Evolutionary conservation across 2,797 vertebrate species (phyloP).

Genomic region (Gambelia wislizenii): DNA sequence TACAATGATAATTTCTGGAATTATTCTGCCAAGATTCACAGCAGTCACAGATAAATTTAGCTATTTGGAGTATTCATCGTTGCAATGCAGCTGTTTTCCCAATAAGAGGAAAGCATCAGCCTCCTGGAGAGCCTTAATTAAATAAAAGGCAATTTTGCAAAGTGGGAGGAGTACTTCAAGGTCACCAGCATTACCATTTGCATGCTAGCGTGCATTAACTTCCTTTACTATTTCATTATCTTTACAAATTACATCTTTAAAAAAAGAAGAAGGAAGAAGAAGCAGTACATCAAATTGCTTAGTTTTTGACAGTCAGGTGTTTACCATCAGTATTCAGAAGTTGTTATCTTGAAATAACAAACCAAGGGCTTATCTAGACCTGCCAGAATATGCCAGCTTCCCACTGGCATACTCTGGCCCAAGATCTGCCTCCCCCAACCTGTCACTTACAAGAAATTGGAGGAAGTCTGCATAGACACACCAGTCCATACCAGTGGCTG

Average conservation of each 20-base stretch:
- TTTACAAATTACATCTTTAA: conserved; percentile 40
- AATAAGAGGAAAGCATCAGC: conserved; percentile 44
- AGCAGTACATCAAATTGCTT: not conserved
- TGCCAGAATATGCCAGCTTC: no score
- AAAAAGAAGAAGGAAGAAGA: conserved; percentile 29
- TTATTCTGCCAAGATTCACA: conserved; percentile 44
- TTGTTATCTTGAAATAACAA: not conserved
- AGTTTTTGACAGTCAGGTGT: not conserved
- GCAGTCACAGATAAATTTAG: conserved; percentile 51
- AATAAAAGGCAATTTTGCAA: conserved; percentile 68
- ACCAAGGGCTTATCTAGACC: no score
- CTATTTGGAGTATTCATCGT: conserved; percentile 53
- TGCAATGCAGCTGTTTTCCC: conserved; percentile 59
- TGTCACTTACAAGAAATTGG: no score
- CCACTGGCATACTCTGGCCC: no score
- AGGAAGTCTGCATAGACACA: no score
- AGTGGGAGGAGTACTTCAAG: conserved; percentile 34
- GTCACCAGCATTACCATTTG: conserved; percentile 49
- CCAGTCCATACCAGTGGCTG: no score
- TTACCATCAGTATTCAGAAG: not conserved
- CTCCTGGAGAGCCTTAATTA: conserved; percentile 70
- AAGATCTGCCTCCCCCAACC: no score
- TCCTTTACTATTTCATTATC: conserved; percentile 34
- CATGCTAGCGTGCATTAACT: conserved; percentile 37
- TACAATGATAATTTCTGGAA: conserved; percentile 51